Evolutionary conservation across 2,888 invertebrate genomes (phyloP).

Genomic region (Deilephila porcellus): DNA sequence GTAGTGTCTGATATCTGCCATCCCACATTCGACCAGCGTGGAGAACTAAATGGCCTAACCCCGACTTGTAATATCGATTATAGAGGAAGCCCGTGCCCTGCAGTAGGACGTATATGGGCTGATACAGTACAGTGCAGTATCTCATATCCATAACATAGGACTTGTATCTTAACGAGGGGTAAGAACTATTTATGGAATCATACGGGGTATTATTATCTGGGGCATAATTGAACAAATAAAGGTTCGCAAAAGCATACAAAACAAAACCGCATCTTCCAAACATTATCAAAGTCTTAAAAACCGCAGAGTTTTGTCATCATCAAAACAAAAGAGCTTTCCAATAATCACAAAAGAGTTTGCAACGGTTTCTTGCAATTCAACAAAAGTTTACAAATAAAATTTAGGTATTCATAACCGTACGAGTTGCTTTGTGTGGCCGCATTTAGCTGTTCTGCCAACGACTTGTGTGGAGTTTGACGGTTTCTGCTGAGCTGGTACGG

Average conservation of each 20-base stretch:
- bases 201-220: too few relatives aligned
- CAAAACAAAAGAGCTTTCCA: conserved; percentile 21
- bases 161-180: too few relatives aligned
- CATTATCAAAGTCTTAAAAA: conserved; percentile 39
- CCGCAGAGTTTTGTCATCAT: conserved; percentile 33
- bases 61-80: too few relatives aligned
- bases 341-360: conserved; percentile 31
- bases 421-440: conserved; percentile 57
- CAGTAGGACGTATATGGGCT: too few relatives aligned
- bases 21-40: too few relatives aligned
- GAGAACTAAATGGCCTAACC: too few relatives aligned
- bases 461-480: conserved; percentile 51
- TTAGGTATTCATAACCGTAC: conserved; percentile 60
- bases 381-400: conserved; percentile 60
- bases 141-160: too few relatives aligned
- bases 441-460: conserved; percentile 49
- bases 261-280: conserved; percentile 18
- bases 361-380: conserved; percentile 44
- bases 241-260: neutral
- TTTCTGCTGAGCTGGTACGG: conserved; percentile 48
- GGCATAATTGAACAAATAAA: too few relatives aligned
- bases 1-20: too few relatives aligned
- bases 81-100: too few relatives aligned
- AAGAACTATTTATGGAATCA: too few relatives aligned
- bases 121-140: too few relatives aligned